Conservation (phyloP, 2,797 vertebrate genomes). For the Champsocephalus esox region DNA sequence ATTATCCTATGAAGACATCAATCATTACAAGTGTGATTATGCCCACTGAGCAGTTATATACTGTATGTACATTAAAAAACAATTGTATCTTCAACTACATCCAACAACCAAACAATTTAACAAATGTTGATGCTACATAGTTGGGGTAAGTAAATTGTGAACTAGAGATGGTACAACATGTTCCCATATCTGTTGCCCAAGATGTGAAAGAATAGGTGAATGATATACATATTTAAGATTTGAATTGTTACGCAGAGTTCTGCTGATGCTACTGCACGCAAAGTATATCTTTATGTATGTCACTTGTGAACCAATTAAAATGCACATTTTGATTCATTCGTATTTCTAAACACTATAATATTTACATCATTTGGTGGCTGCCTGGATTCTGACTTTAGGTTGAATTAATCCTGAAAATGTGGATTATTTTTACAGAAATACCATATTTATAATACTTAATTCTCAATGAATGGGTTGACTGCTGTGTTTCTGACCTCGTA, state of each 20-base stretch:
- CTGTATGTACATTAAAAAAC: no score
- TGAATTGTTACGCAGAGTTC: background rate
- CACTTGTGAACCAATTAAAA: background rate
- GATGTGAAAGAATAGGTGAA: background rate
- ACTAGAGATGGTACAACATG: no score
- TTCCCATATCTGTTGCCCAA: no score
- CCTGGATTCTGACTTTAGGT: background rate
- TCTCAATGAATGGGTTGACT: background rate
- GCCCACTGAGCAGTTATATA: no score
- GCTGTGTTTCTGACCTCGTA: conserved; percentile 63
- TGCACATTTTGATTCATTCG: background rate
- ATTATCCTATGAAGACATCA: no score
- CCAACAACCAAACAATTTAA: no score
- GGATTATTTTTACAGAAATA: background rate
- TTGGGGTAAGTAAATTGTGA: no score
- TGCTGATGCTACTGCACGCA: background rate
- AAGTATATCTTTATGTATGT: background rate
- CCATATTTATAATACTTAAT: background rate
- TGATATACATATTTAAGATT: background rate
- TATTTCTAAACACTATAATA: background rate
- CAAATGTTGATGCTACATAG: no score
- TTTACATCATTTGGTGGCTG: background rate
- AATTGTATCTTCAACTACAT: no score
- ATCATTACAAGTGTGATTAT: no score
- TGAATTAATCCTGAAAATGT: background rate